These are phyloP conservation scores for Diarsia mendica DNA, from an alignment of 2,888 invertebrate genomes.

Conservation along the genomic window DNA sequence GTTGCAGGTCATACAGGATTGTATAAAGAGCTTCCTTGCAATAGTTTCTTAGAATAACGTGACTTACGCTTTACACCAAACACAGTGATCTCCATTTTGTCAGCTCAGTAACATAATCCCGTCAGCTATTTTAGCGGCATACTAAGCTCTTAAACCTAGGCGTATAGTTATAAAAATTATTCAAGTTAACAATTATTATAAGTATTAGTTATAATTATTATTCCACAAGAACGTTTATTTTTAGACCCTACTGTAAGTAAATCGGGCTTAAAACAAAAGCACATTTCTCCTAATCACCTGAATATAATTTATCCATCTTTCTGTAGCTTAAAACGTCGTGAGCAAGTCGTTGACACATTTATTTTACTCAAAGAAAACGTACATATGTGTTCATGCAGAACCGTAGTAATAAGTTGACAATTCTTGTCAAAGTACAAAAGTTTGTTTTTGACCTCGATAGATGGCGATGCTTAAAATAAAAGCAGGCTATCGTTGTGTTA, in stretches of 20 bases:
- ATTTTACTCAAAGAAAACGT: constrained; percentile 32
- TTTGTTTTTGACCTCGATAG: no score
- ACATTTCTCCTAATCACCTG: constrained; percentile 8
- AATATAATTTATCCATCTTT: not conserved
- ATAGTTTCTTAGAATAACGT: not conserved
- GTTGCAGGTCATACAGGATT: no score
- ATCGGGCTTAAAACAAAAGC: constrained; percentile 27
- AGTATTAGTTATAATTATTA: no score
- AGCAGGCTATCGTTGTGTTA: no score
- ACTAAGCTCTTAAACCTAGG: not conserved
- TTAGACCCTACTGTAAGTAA: not conserved
- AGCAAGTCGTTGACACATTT: constrained; percentile 36
- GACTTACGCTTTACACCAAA: not conserved
- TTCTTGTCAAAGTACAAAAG: no score
- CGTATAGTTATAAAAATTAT: not conserved
- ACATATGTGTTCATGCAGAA: no score
- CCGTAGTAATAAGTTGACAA: no score
- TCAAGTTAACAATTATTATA: no score
- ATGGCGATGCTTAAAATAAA: no score
- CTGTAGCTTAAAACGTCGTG: not conserved
- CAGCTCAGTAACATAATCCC: not conserved
- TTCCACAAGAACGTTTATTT: constrained; percentile 1
- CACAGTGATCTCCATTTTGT: not conserved
- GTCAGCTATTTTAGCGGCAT: not conserved
- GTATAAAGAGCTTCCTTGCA: not conserved